These are phyloP conservation scores for Leptestheria dahalacensis DNA, from an alignment of 1,140 invertebrate genomes.

Conservation along the genomic window DNA sequence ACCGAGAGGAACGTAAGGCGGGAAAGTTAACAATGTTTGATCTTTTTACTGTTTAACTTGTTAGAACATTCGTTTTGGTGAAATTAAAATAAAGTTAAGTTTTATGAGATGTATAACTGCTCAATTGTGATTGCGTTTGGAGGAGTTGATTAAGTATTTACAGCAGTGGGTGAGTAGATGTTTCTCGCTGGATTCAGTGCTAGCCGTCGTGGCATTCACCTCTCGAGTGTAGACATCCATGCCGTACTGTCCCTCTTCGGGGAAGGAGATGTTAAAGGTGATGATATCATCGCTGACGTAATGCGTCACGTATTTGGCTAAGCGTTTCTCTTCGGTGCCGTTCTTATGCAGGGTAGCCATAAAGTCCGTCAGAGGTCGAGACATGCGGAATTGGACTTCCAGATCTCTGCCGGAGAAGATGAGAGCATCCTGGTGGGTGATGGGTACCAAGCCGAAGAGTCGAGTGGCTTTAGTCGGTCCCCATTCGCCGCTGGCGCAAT, in stretches of 20 bases:
- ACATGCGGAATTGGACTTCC: conserved; percentile 90
- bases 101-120: neutral
- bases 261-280: conserved; percentile 74
- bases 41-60: no score
- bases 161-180: conserved; percentile 94
- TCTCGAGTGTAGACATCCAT: conserved; percentile 94
- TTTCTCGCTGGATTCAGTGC: conserved; percentile 51
- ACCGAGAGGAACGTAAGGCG: no score
- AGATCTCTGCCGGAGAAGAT: conserved; percentile 76
- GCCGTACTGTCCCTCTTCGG: conserved; percentile 88
- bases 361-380: conserved; percentile 83
- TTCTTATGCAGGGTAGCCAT: conserved; percentile 97
- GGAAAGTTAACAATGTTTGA: no score
- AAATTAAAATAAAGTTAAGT: no score
- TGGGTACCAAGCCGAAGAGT: conserved; percentile 44
- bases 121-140: conserved; percentile 46
- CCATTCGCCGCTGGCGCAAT: conserved; percentile 97
- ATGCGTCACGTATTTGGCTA: conserved; percentile 76
- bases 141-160: conserved; percentile 95
- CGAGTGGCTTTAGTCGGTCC: conserved; percentile 92
- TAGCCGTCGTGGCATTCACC: conserved; percentile 30
- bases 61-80: no score
- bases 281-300: conserved; percentile 64
- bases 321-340: conserved; percentile 79
- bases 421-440: conserved; percentile 62